Base-by-base conservation (phyloP, 2,113 vertebrate genomes). In the Myocastor coypus region DNA sequence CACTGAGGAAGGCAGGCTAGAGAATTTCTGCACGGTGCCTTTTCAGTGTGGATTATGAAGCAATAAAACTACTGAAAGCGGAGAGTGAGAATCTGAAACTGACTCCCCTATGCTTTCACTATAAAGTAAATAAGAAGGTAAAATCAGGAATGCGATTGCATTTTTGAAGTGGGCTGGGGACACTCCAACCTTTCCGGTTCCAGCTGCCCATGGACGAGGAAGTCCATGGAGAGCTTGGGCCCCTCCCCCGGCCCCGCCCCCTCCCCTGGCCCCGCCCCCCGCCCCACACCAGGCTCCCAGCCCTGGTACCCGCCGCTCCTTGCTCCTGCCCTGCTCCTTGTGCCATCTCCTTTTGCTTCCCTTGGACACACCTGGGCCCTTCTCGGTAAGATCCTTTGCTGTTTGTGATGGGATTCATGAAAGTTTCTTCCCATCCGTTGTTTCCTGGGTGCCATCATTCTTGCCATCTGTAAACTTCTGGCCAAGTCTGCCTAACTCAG, bases 221-320 rank as follows among this genome's bases (percentile, higher is more conserved):
- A 77, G 22, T 61, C 7, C 11, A 46, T 0, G 37, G 46, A 80
- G 32, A 24, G 9, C 46, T 0, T 2, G 19, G 28, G 34, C 4
- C 2, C 20, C 17, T 52, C 30, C n/a, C n/a, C n/a, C n/a, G n/a
- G n/a, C n/a, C n/a, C n/a, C n/a, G n/a, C n/a, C n/a, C n/a, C n/a
- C n/a, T n/a, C n/a, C n/a, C n/a, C n/a, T n/a, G n/a, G n/a, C n/a
- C n/a, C n/a, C n/a, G n/a, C n/a, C n/a, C n/a, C n/a, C n/a, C n/a
- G n/a, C n/a, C n/a, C n/a, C n/a, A n/a, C n/a, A n/a, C n/a, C n/a
- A n/a, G n/a, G n/a, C n/a, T n/a, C n/a, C n/a, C n/a, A n/a, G n/a
- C n/a, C n/a, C n/a, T 32, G 1, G 4, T 26, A 10, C 30, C 3
- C 9, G 2, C 8, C 3, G n/a, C 3, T 9, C 28, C 7, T 22